Conservation (phyloP, 2,797 vertebrate species). For the Chelon auratus region DNA sequence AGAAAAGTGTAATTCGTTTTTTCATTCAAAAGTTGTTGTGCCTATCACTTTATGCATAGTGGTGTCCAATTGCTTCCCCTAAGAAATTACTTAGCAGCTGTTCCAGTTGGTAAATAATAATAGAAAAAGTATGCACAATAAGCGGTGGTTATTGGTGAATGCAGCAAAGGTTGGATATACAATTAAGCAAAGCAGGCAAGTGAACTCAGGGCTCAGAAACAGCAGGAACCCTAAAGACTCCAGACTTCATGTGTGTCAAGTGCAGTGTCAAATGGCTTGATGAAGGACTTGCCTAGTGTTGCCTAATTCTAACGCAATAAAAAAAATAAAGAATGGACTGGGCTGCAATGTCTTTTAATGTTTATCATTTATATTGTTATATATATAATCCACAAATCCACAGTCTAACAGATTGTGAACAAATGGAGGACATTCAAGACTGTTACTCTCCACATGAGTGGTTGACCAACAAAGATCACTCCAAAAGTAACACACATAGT, state of each 20-base stretch:
- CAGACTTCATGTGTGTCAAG: not conserved
- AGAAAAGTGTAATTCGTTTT: too few species aligned
- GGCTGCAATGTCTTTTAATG: too few species aligned
- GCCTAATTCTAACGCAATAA: not conserved
- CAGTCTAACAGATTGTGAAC: too few species aligned
- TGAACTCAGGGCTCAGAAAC: not conserved
- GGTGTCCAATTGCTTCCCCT: not conserved
- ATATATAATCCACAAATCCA: too few species aligned
- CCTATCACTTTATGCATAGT: too few species aligned
- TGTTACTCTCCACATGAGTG: too few species aligned
- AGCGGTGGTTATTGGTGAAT: not conserved
- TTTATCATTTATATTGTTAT: too few species aligned
- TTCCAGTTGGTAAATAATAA: conserved; percentile 4
- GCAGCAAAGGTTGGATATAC: not conserved
- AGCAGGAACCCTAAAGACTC: not conserved
- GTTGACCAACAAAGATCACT: too few species aligned
- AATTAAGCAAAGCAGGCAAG: not conserved
- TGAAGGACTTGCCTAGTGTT: not conserved
- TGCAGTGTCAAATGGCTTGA: conserved; percentile 1
- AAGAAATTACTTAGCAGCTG: not conserved
- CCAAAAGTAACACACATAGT: too few species aligned
- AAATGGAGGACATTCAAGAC: too few species aligned
- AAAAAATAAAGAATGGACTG: not conserved
- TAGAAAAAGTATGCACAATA: conserved; percentile 2
- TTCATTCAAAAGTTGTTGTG: too few species aligned